Base-by-base conservation (phyloP, 2,113 vertebrate genomes). In the Hemichromis elongatus region DNA sequence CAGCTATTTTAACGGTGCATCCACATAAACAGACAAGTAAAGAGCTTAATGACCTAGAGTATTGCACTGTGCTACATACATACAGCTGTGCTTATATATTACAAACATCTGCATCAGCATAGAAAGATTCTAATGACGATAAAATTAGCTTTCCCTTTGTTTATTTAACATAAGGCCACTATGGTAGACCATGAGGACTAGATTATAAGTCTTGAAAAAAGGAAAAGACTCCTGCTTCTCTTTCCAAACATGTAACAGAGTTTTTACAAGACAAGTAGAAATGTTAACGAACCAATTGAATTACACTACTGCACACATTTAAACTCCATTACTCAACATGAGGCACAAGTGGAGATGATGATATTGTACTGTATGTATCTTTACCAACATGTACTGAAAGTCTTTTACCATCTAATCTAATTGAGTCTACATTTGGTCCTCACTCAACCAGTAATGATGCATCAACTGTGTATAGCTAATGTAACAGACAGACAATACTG, bases 111-210 rank as follows among this genome's bases (percentile, higher is more conserved):
- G 83, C 80, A 55, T 93, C 78, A 83, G 89, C 84, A 66, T 80
- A 73, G 88, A 86, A 88, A 88, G 42, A 19, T 47, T 86, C n/a
- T 85, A 91, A 85, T 86, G 89, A 89, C 86, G 86, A 90, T 75
- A 54, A 81, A 81, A 91, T 80, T 5, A 59, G 79, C 52, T 77
- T 94, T 90, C 87, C 79, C 84, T 91, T 93, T 89, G 86, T 93
- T 90, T 90, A 90, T 90, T 87, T 86, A 96, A 96, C 95, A 94
- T 96, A 96, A 96, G 96, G 96, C 96, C 95, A 95, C 94, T 94
- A 96, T 95, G 96, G 96, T 93, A 91, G 91, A 95, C 94, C 89
- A 87, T 90, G 87, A 89, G 86, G 75, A 89, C 90, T 82, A 92
- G 84, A 89, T 81, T 37, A 85, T 66, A 85, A 90, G 90, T 89